phyloP scores from a whole-genome alignment of 2,888 invertebrate genomes.

The Bellardia bayeri region DNA sequence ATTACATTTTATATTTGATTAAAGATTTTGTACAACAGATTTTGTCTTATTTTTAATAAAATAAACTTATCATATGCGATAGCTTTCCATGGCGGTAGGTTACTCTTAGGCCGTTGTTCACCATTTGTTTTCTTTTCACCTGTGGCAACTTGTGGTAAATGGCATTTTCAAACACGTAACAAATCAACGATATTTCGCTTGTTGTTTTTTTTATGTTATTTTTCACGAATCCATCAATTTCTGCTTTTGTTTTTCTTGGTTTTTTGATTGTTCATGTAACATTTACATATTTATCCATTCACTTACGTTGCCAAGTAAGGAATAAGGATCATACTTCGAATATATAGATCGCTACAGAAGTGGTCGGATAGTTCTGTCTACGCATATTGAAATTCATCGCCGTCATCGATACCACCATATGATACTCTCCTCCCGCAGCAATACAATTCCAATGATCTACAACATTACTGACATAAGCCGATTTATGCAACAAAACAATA shows the following conservation, averaged over 20 bases:
- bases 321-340: background rate
- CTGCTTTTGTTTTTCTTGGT: slow-evolving; percentile 38
- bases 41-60: background rate
- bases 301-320: slow-evolving; percentile 31
- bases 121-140: background rate
- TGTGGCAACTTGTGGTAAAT: slow-evolving; percentile 54
- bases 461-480: no score
- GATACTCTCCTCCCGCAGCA: no score
- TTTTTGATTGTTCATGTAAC: slow-evolving; percentile 36
- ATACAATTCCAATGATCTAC: no score
- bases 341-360: no score
- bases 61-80: no score
- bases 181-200: slow-evolving; percentile 64
- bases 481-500: no score
- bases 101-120: background rate
- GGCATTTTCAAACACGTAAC: slow-evolving; percentile 62
- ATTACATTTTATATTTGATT: no score
- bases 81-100: background rate
- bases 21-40: no score
- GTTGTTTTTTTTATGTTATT: slow-evolving; percentile 47
- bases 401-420: no score
- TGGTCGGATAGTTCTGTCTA: no score
- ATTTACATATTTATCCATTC: slow-evolving; percentile 58
- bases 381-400: no score
- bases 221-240: slow-evolving; percentile 64